Conservation (phyloP, 2,797 vertebrate genomes). For the Ficedula albicollis region DNA sequence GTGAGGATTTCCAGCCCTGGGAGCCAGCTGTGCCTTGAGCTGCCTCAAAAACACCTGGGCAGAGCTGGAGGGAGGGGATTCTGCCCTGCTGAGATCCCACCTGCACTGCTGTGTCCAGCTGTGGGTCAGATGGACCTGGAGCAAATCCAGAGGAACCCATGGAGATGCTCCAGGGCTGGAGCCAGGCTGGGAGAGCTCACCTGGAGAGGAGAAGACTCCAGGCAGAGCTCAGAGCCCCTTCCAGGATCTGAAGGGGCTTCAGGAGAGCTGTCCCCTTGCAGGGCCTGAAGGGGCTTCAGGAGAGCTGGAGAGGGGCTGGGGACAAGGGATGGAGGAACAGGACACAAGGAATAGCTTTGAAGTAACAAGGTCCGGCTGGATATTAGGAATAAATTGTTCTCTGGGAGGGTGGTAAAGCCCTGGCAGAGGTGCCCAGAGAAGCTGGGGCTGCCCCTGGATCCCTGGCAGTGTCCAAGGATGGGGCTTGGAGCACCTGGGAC, state of each 20-base stretch:
- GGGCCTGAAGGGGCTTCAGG: not conserved
- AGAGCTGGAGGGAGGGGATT: not conserved
- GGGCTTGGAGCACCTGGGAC: fast-evolving
- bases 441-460: not conserved
- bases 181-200: fast-evolving
- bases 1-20: not conserved
- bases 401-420: fast-evolving
- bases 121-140: fast-evolving
- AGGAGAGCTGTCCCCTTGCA: too few species aligned
- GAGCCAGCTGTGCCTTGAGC: not conserved
- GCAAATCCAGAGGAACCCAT: fast-evolving
- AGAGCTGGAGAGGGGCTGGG: not conserved
- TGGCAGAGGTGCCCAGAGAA: not conserved
- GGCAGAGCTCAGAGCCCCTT: not conserved
- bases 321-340: not conserved
- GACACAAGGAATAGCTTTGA: not conserved
- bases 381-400: not conserved
- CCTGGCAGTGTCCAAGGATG: fast-evolving
- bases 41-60: not conserved
- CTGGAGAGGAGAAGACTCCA: not conserved
- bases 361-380: fast-evolving
- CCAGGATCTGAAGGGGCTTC: too few species aligned
- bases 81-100: not conserved
- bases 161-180: not conserved
- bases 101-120: not conserved